Conservation (phyloP, 2,113 vertebrate genomes). For the Campylomormyrus numenius region DNA sequence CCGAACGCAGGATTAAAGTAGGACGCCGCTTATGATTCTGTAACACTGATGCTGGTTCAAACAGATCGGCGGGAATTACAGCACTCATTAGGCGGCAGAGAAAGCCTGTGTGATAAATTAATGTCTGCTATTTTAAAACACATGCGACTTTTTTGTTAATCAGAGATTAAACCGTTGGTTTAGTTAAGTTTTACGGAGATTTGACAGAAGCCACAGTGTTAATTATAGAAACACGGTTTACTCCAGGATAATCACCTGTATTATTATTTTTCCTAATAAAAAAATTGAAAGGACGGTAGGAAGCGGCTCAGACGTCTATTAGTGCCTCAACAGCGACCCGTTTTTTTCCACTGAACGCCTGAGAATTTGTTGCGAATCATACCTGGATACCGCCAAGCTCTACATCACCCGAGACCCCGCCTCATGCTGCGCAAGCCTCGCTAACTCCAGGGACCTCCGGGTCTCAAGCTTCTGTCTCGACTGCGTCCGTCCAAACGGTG, state of each 20-base stretch:
- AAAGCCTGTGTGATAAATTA: neutral
- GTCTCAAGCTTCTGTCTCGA: neutral
- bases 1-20: neutral
- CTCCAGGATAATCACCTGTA: neutral
- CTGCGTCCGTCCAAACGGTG: neutral
- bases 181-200: neutral
- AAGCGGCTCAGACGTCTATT: neutral
- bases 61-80: neutral
- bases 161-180: neutral
- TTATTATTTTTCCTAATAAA: neutral
- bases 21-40: neutral
- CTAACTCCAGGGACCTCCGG: conserved; percentile 5
- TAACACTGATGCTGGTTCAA: neutral
- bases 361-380: neutral
- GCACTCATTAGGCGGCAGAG: neutral
- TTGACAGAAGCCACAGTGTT: neutral
- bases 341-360: neutral
- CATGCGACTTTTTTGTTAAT: neutral
- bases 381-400: neutral
- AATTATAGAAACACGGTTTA: neutral
- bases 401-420: conserved; percentile 6
- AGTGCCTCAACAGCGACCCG: neutral
- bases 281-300: neutral
- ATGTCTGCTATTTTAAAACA: neutral
- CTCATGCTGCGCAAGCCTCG: conserved; percentile 2